Evolutionary conservation across 2,113 vertebrate genomes (phyloP), one percentile per base, ranked within the genome.

Genomic region (Chelonoidis abingdonii): DNA sequence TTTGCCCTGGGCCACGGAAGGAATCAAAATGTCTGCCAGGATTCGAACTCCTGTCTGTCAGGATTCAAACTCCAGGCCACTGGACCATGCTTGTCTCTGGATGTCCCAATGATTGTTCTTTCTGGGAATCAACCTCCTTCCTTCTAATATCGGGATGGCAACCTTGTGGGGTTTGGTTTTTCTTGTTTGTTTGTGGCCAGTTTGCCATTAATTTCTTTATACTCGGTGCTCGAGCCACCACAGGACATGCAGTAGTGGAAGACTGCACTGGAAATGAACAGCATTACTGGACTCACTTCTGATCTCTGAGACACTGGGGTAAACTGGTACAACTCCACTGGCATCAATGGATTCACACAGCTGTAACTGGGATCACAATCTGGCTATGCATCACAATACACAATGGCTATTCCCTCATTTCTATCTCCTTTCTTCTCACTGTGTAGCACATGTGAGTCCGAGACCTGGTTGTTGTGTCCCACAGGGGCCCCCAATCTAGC

Each of bases 271-370:
- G 54, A 83, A 59, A 83, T 8, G 17, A 7, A 38, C 62, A 56
- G 62, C 54, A 35, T 41, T 0, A 1, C 0, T 0, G 1, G 22
- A 72, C 31, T 75, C 62, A 5, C 38, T 38, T 0, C 0, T 50
- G 49, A 35, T 44, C 84, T 56, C 80, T 0, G 5, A n/a, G 89
- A n/a, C 38, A n/a, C 0, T 0, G 72, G 75, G 22, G 13, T 6
- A 25, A 82, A 89, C 82, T 52, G 5, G 49, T 78, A 59, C 90
- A 62, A 2, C 27, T 54, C 41, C 10, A 2, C 24, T 6, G 2
- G 83, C 24, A 0, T 69, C 13, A 0, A 83, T 49, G 69, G 16
- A 69, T 44, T 4, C 80, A 62, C 3, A 3, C 81, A 84, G 93
- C 81, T 47, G 11, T 83, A 75, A 50, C 52, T 3, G 49, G 89